Evolutionary conservation across 2,113 vertebrate species (phyloP).

Genomic region (Dascyllus trimaculatus): DNA sequence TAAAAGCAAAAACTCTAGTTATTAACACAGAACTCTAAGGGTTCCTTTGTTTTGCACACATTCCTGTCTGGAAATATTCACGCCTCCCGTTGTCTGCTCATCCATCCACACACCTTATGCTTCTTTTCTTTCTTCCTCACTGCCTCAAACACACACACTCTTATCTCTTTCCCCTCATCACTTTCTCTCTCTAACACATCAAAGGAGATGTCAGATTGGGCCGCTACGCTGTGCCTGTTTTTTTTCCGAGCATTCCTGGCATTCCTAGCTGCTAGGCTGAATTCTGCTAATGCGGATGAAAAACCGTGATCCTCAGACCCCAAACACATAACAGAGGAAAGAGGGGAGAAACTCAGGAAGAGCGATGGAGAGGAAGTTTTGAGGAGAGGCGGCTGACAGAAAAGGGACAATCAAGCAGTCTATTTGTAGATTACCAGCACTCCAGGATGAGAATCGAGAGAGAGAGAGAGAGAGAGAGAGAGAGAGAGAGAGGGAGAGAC

Average conservation of each 20-base stretch:
- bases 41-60: constrained; percentile 46
- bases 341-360: constrained; percentile 38
- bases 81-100: constrained; percentile 11
- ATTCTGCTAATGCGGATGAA: constrained; percentile 60
- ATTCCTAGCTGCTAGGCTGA: constrained; percentile 63
- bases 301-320: constrained; percentile 29
- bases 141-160: constrained; percentile 10
- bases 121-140: constrained; percentile 29
- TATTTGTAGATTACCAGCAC: constrained; percentile 36
- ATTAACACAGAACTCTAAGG: constrained; percentile 46
- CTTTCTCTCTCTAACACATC: constrained; percentile 50
- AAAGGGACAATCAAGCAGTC: constrained; percentile 30
- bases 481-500: not conserved
- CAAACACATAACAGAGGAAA: constrained; percentile 32
- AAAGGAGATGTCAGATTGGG: constrained; percentile 58
- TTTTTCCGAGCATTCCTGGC: constrained; percentile 58
- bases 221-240: constrained; percentile 31
- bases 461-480: too few species aligned
- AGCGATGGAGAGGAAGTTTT: constrained; percentile 24
- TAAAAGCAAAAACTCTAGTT: constrained; percentile 44
- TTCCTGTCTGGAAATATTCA: constrained; percentile 27
- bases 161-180: constrained; percentile 11
- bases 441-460: constrained; percentile 18
- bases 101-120: constrained; percentile 4
- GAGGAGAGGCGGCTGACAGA: constrained; percentile 16